Evolutionary conservation across 2,113 vertebrate genomes (phyloP), one percentile per base, ranked within the genome.

Genomic region (Phaetusa simplex): DNA sequence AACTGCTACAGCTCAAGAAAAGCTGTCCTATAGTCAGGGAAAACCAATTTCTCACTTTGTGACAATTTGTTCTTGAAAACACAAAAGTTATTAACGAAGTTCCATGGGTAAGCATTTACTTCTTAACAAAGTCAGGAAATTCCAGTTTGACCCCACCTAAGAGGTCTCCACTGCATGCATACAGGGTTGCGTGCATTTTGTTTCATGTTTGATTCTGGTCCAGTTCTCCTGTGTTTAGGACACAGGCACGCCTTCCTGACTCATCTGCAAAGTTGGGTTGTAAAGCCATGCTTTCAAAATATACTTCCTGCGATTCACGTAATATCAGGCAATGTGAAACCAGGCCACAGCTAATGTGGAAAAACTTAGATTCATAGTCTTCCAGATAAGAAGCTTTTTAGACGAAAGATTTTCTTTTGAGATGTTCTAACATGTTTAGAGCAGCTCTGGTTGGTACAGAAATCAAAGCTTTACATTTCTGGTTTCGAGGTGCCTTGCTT

Each of bases 61-160:
- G 67, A 9, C 13, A 73, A 65, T 49, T 84, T 61, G 16, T 64
- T 86, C 47, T 78, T 84, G 56, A 84, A 89, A 95, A 11, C 23
- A 71, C 21, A 64, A 8, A 65, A 85, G 26, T 69, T 62, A 50
- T n/a, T 47, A 81, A 65, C 1, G 2, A 79, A 77, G 10, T 94
- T 70, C 56, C 22, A 24, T n/a, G 40, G 58, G 6, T 56, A 82
- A 93, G 27, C 34, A 43, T n/a, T 64, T 55, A 40, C 36, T 71
- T 67, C 53, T 59, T 86, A 89, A 92, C 80, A 80, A 95, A 92
- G 81, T 23, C 83, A 94, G 86, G 86, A 95, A 95, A 72, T 93
- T 80, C 30, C 49, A 34, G 22, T 45, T n/a, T 52, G 56, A 53
- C 30, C 11, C 24, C 61, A 65, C 49, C 70, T 76, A 65, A 82